Evolutionary conservation across 1,140 invertebrate species (phyloP), one percentile per base, ranked within the genome.

Genomic region (Formica exsecta): DNA sequence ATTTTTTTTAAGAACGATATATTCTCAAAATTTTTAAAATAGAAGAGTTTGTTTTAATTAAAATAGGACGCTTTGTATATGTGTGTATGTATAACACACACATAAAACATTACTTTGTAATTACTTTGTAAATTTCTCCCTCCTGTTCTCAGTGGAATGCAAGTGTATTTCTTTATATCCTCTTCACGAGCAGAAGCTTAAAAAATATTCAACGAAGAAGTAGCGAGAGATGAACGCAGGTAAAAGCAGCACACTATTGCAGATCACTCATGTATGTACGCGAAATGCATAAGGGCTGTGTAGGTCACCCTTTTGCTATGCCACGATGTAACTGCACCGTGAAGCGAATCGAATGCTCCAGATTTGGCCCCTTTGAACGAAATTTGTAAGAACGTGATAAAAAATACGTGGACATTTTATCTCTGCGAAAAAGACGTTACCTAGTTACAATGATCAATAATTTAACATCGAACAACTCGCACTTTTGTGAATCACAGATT

Each of bases 291-390:
- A 80, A 41, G 44, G 22, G 64, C 11, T 68, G 76, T 70, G 64
- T 54, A n/a, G 44, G 36, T 61, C 57, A 61, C 6, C 38, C 79
- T 74, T 83, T 83, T 38, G 79, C 79, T 62, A 25, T 74, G n/a
- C 73, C 38, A 41, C 70, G 66, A 90, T 87, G 90, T 85, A 91
- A 90, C 90, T 86, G 86, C 38, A 68, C 86, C 76, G 86, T 86
- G 90, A 89, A 88, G 88, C 92, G 90, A 86, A 92, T 91, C 90
- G 89, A 92, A 92, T 89, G 92, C 86, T 92, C 92, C 81, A 92
- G 89, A 92, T 92, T 92, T 65, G 84, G 48, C 38, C 68, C 83
- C 85, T 90, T 90, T 88, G 88, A 87, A 87, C 89, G 64, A 83
- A 89, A 48, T 68, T 64, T 70, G 68, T 57, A 62, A 54, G 87